These are phyloP conservation scores for Cyprinus carpio DNA, from an alignment of 2,113 vertebrate species.

Conservation along the genomic window DNA sequence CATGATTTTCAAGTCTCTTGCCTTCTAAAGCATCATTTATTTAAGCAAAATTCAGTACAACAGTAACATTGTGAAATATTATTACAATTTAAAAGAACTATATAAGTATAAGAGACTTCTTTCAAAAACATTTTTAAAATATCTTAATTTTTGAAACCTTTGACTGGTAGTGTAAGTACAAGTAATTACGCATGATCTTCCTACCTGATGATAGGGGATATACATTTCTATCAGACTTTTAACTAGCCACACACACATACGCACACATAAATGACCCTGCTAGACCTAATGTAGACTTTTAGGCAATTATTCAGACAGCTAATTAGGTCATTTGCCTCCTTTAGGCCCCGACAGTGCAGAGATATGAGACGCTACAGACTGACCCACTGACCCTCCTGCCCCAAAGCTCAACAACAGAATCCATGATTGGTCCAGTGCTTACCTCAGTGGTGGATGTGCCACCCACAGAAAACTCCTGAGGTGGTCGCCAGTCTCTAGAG, in stretches of 20 bases:
- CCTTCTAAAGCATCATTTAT: too few species aligned
- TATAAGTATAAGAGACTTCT: too few species aligned
- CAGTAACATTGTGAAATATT: too few species aligned
- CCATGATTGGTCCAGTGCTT: conserved; percentile 57
- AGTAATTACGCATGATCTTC: neutral
- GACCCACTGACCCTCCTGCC: conserved; percentile 66
- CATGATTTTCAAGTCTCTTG: too few species aligned
- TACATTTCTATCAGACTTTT: conserved; percentile 42
- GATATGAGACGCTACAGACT: conserved; percentile 65
- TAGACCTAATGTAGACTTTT: conserved; percentile 53
- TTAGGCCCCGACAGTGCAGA: conserved; percentile 54
- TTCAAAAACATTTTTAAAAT: too few species aligned
- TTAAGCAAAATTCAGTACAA: too few species aligned
- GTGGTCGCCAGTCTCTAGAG: conserved; percentile 31
- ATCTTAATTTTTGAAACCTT: too few species aligned
- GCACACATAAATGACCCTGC: conserved; percentile 43
- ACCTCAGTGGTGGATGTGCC: conserved; percentile 12
- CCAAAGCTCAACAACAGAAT: conserved; percentile 51
- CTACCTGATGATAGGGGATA: conserved; percentile 37
- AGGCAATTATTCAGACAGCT: conserved; percentile 69
- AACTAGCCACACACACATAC: conserved; percentile 33
- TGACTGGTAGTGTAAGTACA: neutral
- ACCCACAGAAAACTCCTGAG: conserved; percentile 6
- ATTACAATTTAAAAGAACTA: too few species aligned
- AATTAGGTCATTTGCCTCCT: conserved; percentile 72